These are phyloP conservation scores for Tetramorium bicarinatum DNA, from an alignment of 2,888 invertebrate species.

Conservation along the genomic window DNA sequence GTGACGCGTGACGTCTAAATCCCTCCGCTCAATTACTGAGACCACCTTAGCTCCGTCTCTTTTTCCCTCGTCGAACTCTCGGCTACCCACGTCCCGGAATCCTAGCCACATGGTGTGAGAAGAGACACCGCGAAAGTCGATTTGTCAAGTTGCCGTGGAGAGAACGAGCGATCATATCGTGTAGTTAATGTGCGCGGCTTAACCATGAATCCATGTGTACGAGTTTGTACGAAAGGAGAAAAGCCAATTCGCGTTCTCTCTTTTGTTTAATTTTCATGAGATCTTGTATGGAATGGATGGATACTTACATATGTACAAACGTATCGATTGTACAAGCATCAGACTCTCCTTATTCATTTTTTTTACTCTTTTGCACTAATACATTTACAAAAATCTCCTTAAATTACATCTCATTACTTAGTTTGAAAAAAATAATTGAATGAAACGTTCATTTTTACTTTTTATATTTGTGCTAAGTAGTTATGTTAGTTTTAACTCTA, in stretches of 20 bases:
- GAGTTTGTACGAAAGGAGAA: not conserved
- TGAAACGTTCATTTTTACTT: not conserved
- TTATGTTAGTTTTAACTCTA: too few species aligned
- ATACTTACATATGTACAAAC: too few species aligned
- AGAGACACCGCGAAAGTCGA: constrained; percentile 70
- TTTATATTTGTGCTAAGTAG: not conserved
- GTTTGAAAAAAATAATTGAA: not conserved
- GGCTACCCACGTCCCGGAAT: constrained; percentile 55
- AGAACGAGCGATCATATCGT: not conserved
- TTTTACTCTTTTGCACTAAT: not conserved
- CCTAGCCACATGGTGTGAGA: constrained; percentile 37
- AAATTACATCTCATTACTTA: not conserved
- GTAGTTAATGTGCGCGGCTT: not conserved
- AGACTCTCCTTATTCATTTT: not conserved
- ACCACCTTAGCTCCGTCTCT: constrained; percentile 54
- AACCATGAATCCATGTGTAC: not conserved
- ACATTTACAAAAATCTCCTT: not conserved
- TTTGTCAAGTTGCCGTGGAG: constrained; percentile 65
- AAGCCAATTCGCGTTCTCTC: not conserved
- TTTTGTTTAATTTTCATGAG: constrained; percentile 1
- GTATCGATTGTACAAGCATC: not conserved
- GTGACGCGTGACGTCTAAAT: constrained; percentile 78
- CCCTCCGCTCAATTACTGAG: constrained; percentile 73
- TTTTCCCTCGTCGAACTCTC: constrained; percentile 41
- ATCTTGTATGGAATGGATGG: not conserved